Conservation (phyloP, 1,140 invertebrate genomes). For the Coptotermes formosanus region DNA sequence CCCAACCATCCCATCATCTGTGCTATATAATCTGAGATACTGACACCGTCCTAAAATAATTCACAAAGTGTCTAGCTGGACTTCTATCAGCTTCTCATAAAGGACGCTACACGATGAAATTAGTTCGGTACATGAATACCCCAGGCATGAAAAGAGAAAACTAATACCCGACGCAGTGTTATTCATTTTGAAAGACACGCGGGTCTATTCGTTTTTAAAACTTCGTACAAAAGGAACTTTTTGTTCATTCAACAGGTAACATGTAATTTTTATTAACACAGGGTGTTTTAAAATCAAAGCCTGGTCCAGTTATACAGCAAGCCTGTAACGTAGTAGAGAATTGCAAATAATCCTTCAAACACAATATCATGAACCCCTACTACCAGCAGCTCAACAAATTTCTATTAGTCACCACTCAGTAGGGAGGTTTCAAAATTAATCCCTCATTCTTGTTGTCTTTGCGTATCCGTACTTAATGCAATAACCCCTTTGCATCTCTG, state of each 20-base stretch:
- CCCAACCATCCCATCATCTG: no score
- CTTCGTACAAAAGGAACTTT: no score
- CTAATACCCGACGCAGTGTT: neutral
- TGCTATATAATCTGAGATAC: no score
- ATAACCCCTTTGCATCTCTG: neutral
- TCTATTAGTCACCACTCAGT: slow-evolving; percentile 5
- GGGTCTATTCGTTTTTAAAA: no score
- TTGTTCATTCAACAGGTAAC: neutral
- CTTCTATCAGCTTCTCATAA: no score
- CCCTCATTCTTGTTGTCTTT: slow-evolving; percentile 10
- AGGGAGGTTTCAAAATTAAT: slow-evolving; percentile 2
- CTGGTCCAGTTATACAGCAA: neutral
- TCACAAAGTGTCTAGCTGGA: no score
- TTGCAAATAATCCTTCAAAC: slow-evolving; percentile 3
- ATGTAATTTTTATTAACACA: neutral
- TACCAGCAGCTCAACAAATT: slow-evolving; percentile 12
- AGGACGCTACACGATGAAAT: no score
- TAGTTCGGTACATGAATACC: neutral
- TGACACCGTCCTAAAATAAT: no score
- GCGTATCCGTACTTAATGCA: neutral
- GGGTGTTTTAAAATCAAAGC: neutral
- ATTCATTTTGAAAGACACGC: neutral
- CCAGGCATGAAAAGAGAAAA: neutral
- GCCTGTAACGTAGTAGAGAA: neutral
- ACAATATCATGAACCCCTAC: neutral